These are phyloP conservation scores for Steatornis caripensis DNA, from an alignment of 2,113 vertebrate genomes.

Conservation along the genomic window DNA sequence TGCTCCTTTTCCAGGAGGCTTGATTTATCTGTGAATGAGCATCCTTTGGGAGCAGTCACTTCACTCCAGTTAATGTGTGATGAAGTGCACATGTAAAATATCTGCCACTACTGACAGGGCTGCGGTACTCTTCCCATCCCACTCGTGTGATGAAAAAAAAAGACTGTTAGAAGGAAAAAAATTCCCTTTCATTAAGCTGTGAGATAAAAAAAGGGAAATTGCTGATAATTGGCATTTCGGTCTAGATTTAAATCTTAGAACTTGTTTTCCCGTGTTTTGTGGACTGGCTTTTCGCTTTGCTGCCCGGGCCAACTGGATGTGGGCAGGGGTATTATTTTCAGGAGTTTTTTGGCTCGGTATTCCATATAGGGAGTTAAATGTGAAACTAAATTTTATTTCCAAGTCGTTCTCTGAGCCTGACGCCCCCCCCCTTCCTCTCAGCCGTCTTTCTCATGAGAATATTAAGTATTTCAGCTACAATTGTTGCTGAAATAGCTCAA, in stretches of 20 bases:
- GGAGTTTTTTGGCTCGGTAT: background rate
- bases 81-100: background rate
- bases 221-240: background rate
- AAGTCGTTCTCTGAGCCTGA: conserved; percentile 56
- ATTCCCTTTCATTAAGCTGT: background rate
- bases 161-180: background rate
- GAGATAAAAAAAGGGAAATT: background rate
- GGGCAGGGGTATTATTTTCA: conserved; percentile 25
- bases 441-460: conserved; percentile 54
- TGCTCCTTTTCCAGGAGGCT: background rate
- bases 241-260: background rate
- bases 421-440: background rate
- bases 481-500: conserved; percentile 66
- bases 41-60: background rate
- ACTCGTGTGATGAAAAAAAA: background rate
- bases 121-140: background rate
- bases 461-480: conserved; percentile 65
- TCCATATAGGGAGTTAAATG: conserved; percentile 27
- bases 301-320: background rate
- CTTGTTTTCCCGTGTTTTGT: background rate
- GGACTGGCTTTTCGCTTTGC: conserved; percentile 11
- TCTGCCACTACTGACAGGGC: background rate
- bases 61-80: background rate
- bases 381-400: conserved; percentile 53
- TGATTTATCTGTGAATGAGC: background rate